Conservation (phyloP, 2,797 vertebrate genomes). For the Vireo griseus region DNA sequence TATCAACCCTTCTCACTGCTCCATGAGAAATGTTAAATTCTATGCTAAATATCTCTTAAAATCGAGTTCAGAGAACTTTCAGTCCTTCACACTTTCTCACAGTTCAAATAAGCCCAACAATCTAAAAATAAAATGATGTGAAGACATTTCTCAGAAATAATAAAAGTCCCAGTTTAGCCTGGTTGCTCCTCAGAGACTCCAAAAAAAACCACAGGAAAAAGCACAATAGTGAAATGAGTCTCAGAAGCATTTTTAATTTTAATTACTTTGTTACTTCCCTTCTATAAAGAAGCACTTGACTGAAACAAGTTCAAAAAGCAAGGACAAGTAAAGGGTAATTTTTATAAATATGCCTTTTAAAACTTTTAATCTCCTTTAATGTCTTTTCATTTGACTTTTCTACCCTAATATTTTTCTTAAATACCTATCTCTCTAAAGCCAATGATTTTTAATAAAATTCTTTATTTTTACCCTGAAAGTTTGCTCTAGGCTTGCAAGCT, state of each 20-base stretch:
- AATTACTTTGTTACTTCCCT: slow-evolving; percentile 13
- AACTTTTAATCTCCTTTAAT: background rate
- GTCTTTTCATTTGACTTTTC: background rate
- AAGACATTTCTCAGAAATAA: background rate
- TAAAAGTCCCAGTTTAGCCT: background rate
- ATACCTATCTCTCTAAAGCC: background rate
- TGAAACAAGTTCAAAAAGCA: background rate
- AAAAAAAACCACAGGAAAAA: background rate
- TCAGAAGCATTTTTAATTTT: slow-evolving; percentile 8
- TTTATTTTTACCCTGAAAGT: background rate
- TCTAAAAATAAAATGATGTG: background rate
- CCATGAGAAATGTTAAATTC: background rate
- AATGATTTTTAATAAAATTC: background rate
- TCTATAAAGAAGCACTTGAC: background rate
- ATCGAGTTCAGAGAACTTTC: background rate
- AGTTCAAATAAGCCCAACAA: background rate
- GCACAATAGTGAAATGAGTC: background rate
- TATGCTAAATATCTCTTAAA: background rate
- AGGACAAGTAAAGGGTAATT: background rate
- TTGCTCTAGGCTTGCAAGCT: background rate
- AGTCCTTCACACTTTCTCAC: background rate
- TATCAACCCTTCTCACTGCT: background rate
- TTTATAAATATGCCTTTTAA: background rate
- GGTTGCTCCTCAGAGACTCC: background rate
- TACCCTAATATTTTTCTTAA: background rate